Conservation (phyloP, 2,797 vertebrate genomes). For the Delichon dasypus region DNA sequence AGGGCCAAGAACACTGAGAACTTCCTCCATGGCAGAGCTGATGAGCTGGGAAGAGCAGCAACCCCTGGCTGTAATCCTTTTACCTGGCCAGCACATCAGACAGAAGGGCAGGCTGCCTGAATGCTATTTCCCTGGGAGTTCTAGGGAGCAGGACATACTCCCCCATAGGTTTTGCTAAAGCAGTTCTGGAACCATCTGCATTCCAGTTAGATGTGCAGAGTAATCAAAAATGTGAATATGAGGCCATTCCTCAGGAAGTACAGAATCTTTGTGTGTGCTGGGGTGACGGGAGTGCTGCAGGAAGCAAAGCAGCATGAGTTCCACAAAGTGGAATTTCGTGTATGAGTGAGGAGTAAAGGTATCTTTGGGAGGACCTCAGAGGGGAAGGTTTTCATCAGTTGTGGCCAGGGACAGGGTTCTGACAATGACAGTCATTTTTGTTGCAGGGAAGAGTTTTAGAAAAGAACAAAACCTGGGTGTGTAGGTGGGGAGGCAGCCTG, state of each 20-base stretch:
- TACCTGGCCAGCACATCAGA: not conserved
- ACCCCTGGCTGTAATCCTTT: not conserved
- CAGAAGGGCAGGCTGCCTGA: not conserved
- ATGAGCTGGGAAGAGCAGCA: not conserved
- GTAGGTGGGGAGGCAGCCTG: not conserved
- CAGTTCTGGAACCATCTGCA: not conserved
- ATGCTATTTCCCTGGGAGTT: not conserved
- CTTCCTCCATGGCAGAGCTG: not conserved
- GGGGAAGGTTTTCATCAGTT: not conserved
- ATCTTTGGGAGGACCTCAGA: not conserved
- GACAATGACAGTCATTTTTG: not conserved
- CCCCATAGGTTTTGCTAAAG: not conserved
- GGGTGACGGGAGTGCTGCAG: not conserved
- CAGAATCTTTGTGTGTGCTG: not conserved
- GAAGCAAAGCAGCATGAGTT: accelerated
- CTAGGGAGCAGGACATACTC: not conserved
- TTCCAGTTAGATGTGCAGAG: not conserved
- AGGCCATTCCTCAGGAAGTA: not conserved
- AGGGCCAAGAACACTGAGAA: not conserved
- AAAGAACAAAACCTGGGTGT: not conserved
- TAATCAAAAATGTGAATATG: not conserved
- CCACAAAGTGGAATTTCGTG: not conserved
- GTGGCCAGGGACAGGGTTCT: not conserved
- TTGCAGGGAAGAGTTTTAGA: not conserved
- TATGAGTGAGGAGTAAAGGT: not conserved